Evolutionary conservation across 2,797 vertebrate species (phyloP).

Genomic region (Megaceryle alcyon): DNA sequence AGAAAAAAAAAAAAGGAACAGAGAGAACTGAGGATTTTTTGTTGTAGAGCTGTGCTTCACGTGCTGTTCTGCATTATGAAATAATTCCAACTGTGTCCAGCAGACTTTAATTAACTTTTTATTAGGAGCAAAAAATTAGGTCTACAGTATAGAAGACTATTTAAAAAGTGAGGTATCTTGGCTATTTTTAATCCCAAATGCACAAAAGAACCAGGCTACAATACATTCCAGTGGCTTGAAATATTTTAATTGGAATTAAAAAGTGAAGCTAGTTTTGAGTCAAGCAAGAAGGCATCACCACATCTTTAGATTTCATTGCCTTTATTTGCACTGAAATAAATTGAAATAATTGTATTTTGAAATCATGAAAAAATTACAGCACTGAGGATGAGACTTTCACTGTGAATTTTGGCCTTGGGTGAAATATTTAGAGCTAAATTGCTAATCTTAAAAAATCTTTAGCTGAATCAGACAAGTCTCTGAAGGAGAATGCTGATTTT

Average conservation of each 20-base stretch:
- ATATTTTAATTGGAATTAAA: constrained; percentile 22
- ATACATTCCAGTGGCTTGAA: constrained; percentile 63
- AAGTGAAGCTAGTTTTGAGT: constrained; percentile 4
- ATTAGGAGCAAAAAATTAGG: background rate
- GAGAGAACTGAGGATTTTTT: background rate
- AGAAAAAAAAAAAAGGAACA: background rate
- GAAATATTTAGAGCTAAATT: background rate
- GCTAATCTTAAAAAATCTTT: background rate
- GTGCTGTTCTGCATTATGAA: constrained; percentile 15
- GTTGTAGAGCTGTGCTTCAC: background rate
- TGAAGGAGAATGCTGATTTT: background rate
- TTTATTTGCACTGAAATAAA: background rate
- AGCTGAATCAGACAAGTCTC: background rate
- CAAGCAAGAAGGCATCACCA: background rate
- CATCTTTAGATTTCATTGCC: background rate
- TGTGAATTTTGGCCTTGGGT: background rate
- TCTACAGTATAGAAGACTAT: constrained; percentile 16
- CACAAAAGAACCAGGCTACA: constrained; percentile 23
- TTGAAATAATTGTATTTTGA: background rate
- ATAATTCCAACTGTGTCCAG: constrained; percentile 1
- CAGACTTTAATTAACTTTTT: constrained; percentile 39
- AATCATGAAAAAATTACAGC: background rate
- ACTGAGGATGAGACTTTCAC: background rate
- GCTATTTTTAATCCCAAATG: constrained; percentile 59
- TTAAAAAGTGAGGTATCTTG: constrained; percentile 48